Evolutionary conservation across 2,888 invertebrate species (phyloP).

Genomic region (Lingula anatina): DNA sequence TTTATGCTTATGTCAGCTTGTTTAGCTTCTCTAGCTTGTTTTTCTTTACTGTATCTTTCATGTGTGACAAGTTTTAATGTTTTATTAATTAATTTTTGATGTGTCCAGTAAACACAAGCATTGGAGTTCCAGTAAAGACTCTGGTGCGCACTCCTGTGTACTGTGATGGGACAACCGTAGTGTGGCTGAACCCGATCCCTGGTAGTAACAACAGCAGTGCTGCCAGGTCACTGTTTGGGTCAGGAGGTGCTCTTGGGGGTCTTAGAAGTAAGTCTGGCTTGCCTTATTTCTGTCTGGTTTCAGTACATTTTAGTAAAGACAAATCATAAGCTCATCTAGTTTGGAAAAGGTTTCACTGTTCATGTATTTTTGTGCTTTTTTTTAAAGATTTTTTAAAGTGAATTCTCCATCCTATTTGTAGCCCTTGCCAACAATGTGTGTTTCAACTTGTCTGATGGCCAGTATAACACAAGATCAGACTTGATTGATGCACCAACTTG

Average conservation of each 20-base stretch:
- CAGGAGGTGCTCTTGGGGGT: conserved; percentile 34
- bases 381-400: too few species aligned
- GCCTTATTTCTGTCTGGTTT: not conserved
- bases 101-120: conserved; percentile 33
- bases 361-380: too few species aligned
- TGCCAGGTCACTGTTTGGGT: conserved; percentile 45
- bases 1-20: too few species aligned
- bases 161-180: conserved; percentile 42
- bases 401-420: too few species aligned
- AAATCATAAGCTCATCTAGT: too few species aligned
- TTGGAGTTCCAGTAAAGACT: conserved; percentile 40
- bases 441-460: conserved; percentile 41
- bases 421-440: conserved; percentile 45
- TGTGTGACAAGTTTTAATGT: too few species aligned
- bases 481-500: conserved; percentile 46
- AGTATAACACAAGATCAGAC: conserved; percentile 39
- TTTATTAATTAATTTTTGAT: too few species aligned
- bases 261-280: conserved; percentile 33
- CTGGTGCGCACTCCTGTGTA: conserved; percentile 38
- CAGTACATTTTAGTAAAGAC: too few species aligned
- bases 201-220: conserved; percentile 28
- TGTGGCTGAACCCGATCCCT: conserved; percentile 34
- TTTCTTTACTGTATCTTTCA: too few species aligned
- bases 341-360: too few species aligned
- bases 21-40: too few species aligned